Conservation (phyloP, 2,113 vertebrate species). For the Muntiacus muntjak region DNA sequence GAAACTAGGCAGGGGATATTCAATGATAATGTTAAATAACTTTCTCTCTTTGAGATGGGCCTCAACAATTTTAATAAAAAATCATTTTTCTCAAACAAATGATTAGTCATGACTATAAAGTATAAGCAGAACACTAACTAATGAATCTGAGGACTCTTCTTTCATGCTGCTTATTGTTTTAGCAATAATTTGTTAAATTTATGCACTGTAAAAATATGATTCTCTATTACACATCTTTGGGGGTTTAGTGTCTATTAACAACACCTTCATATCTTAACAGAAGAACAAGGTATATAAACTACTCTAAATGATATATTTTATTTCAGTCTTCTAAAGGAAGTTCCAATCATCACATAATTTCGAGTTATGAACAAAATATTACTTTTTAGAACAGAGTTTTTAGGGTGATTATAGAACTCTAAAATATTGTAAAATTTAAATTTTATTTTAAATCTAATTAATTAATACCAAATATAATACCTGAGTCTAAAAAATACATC, state of each 20-base stretch:
- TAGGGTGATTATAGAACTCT: background rate
- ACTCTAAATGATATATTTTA: background rate
- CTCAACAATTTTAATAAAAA: slow-evolving; percentile 36
- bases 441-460: slow-evolving; percentile 12
- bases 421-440: slow-evolving; percentile 14
- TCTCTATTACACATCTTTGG: background rate
- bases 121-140: background rate
- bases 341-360: background rate
- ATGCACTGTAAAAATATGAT: background rate
- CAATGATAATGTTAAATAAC: slow-evolving; percentile 2
- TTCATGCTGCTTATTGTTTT: background rate
- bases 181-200: slow-evolving; percentile 28
- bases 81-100: slow-evolving; percentile 20
- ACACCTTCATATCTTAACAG: slow-evolving; percentile 22
- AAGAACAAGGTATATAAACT: background rate
- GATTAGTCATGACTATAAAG: background rate
- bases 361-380: slow-evolving; percentile 13
- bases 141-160: slow-evolving; percentile 1
- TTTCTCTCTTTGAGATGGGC: background rate
- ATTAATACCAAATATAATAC: slow-evolving; percentile 17
- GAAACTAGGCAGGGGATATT: background rate
- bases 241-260: background rate
- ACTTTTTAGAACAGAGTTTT: slow-evolving; percentile 5
- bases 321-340: slow-evolving; percentile 1
- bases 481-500: background rate